A percentile compares a stretch with the other conserved stretches of the same genome.
Evolutionary conservation across 2,888 invertebrate species (phyloP).

Genomic region (Agrochola macilenta): DNA sequence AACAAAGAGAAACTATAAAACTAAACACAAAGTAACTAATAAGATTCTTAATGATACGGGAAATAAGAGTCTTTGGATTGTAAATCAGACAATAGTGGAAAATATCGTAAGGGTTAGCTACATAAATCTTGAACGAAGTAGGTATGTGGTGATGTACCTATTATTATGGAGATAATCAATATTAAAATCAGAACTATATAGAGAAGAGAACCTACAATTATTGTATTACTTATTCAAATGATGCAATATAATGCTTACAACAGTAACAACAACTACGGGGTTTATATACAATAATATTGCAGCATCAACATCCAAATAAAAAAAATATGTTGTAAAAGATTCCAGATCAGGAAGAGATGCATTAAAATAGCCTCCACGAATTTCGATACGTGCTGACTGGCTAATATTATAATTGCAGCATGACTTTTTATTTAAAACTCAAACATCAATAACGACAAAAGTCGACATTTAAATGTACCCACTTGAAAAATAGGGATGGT

Average conservation of each 20-base stretch:
- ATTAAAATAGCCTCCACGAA: not conserved
- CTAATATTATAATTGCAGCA: too few relatives aligned
- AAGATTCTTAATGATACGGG: conserved; percentile 41
- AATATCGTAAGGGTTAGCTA: conserved; percentile 25
- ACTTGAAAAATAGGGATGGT: not conserved
- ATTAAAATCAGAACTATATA: conserved; percentile 34
- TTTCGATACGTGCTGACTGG: too few relatives aligned
- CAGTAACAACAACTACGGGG: not conserved
- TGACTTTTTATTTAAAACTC: not conserved
- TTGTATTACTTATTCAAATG: conserved; percentile 20
- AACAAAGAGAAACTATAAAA: conserved; percentile 47
- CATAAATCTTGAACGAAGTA: conserved; percentile 33
- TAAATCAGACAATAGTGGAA: conserved; percentile 45
- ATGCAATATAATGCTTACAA: conserved; percentile 9
- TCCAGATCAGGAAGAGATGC: too few relatives aligned
- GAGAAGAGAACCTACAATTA: conserved; percentile 15
- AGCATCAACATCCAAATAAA: not conserved
- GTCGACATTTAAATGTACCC: not conserved
- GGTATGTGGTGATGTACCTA: not conserved
- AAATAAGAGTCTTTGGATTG: conserved; percentile 40
- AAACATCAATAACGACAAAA: not conserved
- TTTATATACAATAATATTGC: not conserved
- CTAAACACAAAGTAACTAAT: conserved; percentile 42
- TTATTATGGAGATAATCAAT: conserved; percentile 26
- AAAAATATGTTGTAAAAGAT: not conserved